Evolutionary conservation across 2,797 vertebrate species (phyloP).

Genomic region (Ctenopoma multispine): DNA sequence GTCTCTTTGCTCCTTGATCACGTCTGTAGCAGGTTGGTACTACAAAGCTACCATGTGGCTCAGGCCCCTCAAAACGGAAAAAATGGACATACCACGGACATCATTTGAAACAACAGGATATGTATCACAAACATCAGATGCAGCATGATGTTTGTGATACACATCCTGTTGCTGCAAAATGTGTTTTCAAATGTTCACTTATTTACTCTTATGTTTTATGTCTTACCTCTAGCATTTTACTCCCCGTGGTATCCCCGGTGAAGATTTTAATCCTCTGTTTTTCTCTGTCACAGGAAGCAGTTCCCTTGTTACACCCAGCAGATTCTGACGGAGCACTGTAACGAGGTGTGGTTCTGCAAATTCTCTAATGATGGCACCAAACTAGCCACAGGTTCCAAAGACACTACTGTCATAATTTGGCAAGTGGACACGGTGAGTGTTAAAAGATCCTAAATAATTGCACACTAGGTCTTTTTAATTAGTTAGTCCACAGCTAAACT

Average conservation of each 20-base stretch:
- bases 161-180: too few species aligned
- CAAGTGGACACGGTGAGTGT: slow-evolving; percentile 96
- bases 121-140: too few species aligned
- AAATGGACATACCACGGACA: too few species aligned
- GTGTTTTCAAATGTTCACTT: background rate
- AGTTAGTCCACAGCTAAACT: slow-evolving; percentile 15
- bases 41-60: background rate
- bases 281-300: slow-evolving; percentile 89
- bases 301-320: slow-evolving; percentile 99
- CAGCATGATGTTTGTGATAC: too few species aligned
- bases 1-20: slow-evolving; percentile 98
- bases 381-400: slow-evolving; percentile 98
- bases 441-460: background rate
- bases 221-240: background rate
- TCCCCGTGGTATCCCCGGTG: background rate
- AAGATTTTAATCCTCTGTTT: slow-evolving; percentile 13
- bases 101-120: too few species aligned
- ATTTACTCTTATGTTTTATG: background rate
- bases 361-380: slow-evolving; percentile 99
- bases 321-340: slow-evolving; percentile 99
- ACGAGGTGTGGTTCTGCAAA: slow-evolving; percentile 99
- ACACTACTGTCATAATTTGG: slow-evolving; percentile 99
- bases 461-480: background rate
- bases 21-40: slow-evolving; percentile 94
- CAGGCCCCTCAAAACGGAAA: background rate